These are phyloP conservation scores for Ataeniobius toweri DNA, from an alignment of 2,797 vertebrate species.

Conservation along the genomic window DNA sequence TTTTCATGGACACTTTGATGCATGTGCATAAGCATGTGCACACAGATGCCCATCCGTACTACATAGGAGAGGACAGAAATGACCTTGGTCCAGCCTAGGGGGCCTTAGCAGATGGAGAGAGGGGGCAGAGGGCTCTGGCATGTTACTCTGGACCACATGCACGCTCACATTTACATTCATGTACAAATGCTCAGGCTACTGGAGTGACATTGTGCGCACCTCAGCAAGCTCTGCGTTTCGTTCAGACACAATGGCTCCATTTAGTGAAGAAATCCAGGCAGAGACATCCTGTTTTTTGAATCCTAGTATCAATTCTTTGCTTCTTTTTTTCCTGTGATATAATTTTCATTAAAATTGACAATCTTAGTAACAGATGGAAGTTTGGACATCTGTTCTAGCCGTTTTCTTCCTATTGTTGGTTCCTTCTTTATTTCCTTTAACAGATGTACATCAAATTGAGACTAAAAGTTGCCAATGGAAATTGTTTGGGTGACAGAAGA, in stretches of 20 bases:
- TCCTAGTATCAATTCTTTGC: neutral
- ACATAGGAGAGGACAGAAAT: slow-evolving; percentile 56
- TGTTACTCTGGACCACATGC: slow-evolving; percentile 44
- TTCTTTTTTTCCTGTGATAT: neutral
- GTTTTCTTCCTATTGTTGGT: slow-evolving; percentile 47
- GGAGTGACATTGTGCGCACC: slow-evolving; percentile 69
- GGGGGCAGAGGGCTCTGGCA: slow-evolving; percentile 76
- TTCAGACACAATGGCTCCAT: slow-evolving; percentile 52
- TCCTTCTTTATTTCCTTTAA: slow-evolving; percentile 61
- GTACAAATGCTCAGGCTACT: slow-evolving; percentile 59
- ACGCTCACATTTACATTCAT: slow-evolving; percentile 33
- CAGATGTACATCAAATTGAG: slow-evolving; percentile 70
- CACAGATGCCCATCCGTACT: slow-evolving; percentile 40
- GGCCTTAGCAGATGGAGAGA: slow-evolving; percentile 77
- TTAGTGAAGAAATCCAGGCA: slow-evolving; percentile 44
- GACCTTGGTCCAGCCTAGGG: slow-evolving; percentile 78
- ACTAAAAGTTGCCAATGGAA: slow-evolving; percentile 64
- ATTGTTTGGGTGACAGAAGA: slow-evolving; percentile 66
- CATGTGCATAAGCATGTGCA: slow-evolving; percentile 14
- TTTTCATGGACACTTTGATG: slow-evolving; percentile 3
- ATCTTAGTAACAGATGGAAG: neutral
- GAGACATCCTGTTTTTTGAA: slow-evolving; percentile 37
- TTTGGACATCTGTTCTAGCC: slow-evolving; percentile 47
- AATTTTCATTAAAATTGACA: neutral
- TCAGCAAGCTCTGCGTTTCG: slow-evolving; percentile 25